Conservation (phyloP, 2,113 vertebrate species). For the Forbesichthys papilliferus region DNA sequence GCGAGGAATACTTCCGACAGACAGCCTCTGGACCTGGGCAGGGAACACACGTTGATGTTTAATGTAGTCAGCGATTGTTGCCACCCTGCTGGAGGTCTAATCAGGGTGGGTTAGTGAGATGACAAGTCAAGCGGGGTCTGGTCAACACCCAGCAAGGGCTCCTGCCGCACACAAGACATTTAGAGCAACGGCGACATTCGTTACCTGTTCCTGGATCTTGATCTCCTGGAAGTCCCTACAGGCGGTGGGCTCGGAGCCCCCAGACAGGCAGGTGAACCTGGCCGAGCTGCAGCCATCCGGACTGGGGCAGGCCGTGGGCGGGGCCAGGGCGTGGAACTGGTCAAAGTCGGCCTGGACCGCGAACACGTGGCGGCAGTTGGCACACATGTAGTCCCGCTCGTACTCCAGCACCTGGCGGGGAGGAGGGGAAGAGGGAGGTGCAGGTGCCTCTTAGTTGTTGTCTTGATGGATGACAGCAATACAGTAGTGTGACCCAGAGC, state of each 20-base stretch:
- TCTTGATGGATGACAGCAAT: neutral
- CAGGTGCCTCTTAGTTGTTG: neutral
- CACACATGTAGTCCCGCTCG: slow-evolving; percentile 90
- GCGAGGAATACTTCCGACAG: slow-evolving; percentile 94
- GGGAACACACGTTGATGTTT: neutral
- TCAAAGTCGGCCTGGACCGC: slow-evolving; percentile 84
- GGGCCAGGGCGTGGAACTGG: slow-evolving; percentile 83
- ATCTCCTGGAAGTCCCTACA: slow-evolving; percentile 97
- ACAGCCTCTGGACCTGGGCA: slow-evolving; percentile 87
- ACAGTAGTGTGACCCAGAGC: too few species aligned
- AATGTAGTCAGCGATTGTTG: neutral
- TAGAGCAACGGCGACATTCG: too few species aligned
- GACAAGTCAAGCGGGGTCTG: neutral
- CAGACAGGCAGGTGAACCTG: slow-evolving; percentile 88
- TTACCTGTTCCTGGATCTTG: slow-evolving; percentile 96
- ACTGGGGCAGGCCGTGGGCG: slow-evolving; percentile 79
- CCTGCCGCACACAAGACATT: too few species aligned
- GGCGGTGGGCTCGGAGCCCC: slow-evolving; percentile 72
- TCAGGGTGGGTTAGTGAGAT: neutral
- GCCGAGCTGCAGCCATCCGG: slow-evolving; percentile 83
- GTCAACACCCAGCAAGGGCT: too few species aligned
- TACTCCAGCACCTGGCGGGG: slow-evolving; percentile 83
- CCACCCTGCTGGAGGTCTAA: neutral
- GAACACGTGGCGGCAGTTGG: slow-evolving; percentile 88
- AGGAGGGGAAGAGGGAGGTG: neutral